Base-by-base conservation (phyloP, 92 coral and sea anemone genomes). In the Anthopleura xanthogrammica region DNA sequence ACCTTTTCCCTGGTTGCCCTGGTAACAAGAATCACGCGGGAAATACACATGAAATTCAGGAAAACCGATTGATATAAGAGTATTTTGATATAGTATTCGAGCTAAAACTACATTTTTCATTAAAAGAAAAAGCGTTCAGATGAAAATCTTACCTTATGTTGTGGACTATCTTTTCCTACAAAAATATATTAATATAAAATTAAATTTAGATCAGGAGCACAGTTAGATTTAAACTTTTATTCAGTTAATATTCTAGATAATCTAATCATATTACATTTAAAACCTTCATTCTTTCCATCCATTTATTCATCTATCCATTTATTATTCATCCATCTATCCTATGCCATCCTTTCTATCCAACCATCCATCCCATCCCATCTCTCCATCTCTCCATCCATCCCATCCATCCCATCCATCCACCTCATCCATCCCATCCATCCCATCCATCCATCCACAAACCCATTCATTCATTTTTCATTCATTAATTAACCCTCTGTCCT, bases 161-260 rank as follows among this genome's bases (percentile, higher is more conserved):
- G 83, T 42, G 85, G 79, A 78, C 41, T 46, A 76, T 73, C 73
- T 80, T 89, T 76, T 80, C 89, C 92, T 89, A 29, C 4, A 60
- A 23, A 56, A n/a, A n/a, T n/a, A 50, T 17, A 43, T 20, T 0
- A 40, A 62, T 24, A 78, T 3, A 23, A 4, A 79, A 1, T 9
- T 29, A 0, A 29, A 29, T 29, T 29, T 29, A 29, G 36, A 46
- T 46, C 50, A 46, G 50, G 3, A 3, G 50, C 50, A 3, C 36
- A 1, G 9, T 0, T 46, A 46, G 50, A 46, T 46, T 2, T 5
- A 46, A 46, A 46, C 5, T 5, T 46, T 46, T 43, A 43, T 43
- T 43, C 7, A 5, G 50, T 46, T 46, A 0, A 46, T 46, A 29
- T 29, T 29, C 36, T 46, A 16, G 23, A 57, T 56, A 36, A 24